Conservation (phyloP, 2,888 invertebrate species). For the Clepsis dumicolana region DNA sequence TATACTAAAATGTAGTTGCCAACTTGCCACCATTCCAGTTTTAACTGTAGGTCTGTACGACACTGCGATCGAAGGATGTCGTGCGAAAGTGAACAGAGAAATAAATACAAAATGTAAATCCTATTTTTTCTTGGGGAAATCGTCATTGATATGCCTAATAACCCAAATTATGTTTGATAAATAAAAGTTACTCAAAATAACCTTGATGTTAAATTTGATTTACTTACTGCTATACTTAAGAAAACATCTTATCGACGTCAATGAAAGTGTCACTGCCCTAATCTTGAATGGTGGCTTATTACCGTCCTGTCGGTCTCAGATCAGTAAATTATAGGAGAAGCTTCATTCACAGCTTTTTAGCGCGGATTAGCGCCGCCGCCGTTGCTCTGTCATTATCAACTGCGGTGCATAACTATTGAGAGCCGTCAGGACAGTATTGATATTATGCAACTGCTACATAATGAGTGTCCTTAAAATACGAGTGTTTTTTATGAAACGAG, state of each 20-base stretch:
- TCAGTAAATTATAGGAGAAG: conserved; percentile 72
- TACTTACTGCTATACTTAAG: not conserved
- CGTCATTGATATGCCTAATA: too few species aligned
- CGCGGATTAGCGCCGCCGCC: conserved; percentile 67
- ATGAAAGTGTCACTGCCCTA: conserved; percentile 54
- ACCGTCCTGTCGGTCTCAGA: conserved; percentile 51
- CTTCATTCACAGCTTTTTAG: conserved; percentile 75
- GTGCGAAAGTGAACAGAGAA: too few species aligned
- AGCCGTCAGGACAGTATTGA: conserved; percentile 3
- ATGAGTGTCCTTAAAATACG: too few species aligned
- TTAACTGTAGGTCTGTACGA: too few species aligned
- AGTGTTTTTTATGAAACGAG: too few species aligned
- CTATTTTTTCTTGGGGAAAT: too few species aligned
- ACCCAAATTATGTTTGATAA: too few species aligned
- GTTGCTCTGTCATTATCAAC: conserved; percentile 58
- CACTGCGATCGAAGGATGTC: too few species aligned
- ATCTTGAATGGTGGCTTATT: conserved; percentile 62
- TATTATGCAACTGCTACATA: not conserved
- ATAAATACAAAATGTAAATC: too few species aligned
- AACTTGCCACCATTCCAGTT: too few species aligned
- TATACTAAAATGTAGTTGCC: too few species aligned
- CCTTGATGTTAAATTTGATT: not conserved
- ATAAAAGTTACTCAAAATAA: not conserved
- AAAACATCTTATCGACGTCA: conserved; percentile 40
- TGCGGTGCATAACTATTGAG: conserved; percentile 48